A percentile compares a stretch with the other conserved stretches of the same genome.
Evolutionary conservation across 2,797 vertebrate genomes (phyloP).

Genomic region (Acanthurus lineatus): DNA sequence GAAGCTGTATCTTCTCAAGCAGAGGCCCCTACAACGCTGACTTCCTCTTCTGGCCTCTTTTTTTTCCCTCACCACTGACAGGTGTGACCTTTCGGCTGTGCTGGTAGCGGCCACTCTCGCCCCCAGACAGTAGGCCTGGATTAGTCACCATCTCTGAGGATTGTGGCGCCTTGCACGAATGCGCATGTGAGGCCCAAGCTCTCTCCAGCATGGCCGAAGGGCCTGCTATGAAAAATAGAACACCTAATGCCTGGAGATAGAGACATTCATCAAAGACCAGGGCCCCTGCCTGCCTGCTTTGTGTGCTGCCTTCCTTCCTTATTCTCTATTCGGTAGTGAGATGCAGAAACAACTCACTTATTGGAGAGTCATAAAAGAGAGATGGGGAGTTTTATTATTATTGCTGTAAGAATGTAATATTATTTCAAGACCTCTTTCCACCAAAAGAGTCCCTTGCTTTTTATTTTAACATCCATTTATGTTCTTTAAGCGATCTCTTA

Average conservation of each 20-base stretch:
- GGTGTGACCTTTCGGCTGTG: conserved; percentile 84
- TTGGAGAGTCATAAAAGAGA: conserved; percentile 77
- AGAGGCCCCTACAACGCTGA: conserved; percentile 44
- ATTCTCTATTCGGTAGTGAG: conserved; percentile 69
- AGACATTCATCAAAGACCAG: conserved; percentile 87
- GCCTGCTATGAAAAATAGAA: conserved; percentile 86
- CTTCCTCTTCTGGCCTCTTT: conserved; percentile 61
- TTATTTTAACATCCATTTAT: conserved; percentile 31
- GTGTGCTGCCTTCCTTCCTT: conserved; percentile 68
- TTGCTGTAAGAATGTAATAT: conserved; percentile 70
- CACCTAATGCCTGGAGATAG: conserved; percentile 86
- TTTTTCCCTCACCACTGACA: conserved; percentile 73
- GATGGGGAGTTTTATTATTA: conserved; percentile 77
- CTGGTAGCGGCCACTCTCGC: conserved; percentile 68
- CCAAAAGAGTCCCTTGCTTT: conserved; percentile 46
- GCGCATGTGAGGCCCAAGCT: conserved; percentile 73
- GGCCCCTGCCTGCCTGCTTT: conserved; percentile 71
- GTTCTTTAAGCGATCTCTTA: conserved; percentile 55
- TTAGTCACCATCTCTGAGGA: conserved; percentile 81
- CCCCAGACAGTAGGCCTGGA: conserved; percentile 78
- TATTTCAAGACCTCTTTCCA: conserved; percentile 48
- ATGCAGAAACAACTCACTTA: conserved; percentile 81
- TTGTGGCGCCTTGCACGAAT: conserved; percentile 70
- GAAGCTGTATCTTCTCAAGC: conserved; percentile 52
- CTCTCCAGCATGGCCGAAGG: conserved; percentile 77